Base-by-base conservation (phyloP, 2,797 vertebrate species). In the Spheniscus humboldti region DNA sequence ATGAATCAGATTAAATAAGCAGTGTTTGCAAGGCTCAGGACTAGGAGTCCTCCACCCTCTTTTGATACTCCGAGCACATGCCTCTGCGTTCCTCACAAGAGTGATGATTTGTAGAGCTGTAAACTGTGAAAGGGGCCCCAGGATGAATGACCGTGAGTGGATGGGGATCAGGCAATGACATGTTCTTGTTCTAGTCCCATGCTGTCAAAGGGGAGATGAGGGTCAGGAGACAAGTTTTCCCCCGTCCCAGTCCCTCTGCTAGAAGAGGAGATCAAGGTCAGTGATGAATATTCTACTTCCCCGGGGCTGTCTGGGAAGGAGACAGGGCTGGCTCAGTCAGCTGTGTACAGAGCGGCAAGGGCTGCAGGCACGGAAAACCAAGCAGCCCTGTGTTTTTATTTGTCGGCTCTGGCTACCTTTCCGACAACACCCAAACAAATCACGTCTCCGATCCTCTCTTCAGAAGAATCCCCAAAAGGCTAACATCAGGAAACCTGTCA, bases 181-280 rank as follows among this genome's bases (percentile, higher is more conserved):
- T 79, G 12, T 33, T 50, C 47, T 87, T 74, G n/a, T 39, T 86
- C 50, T 75, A 30, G 45, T 86, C 35, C 37, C 24, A 4, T 43
- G 28, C 24, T 93, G 39, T 62, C 41, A 45, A n/a, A 77, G 33
- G 57, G 60, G 41, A 59, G 18, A 41, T 3, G 1, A 83, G 13
- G 30, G 14, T 89, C 41, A 43, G 37, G 33, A 69, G 18, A 4
- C 18, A 43, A 57, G 35, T 71, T 63, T 68, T 43, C 5, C 23
- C 4, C 13, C 0, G 1, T 39, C 64, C 20, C 4, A 0, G 10
- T 52, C n/a, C 18, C 47, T 88, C n/a, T 86, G 22, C 53, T n/a
- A 11, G 66, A 87, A 55, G 39, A 37, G 15, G 28, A 84, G 7
- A 64, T 79, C n/a, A 30, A 60, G 53, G 48, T 77, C 73, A 48